Conservation (phyloP, 1,140 invertebrate species). For the Whitmania pigra region DNA sequence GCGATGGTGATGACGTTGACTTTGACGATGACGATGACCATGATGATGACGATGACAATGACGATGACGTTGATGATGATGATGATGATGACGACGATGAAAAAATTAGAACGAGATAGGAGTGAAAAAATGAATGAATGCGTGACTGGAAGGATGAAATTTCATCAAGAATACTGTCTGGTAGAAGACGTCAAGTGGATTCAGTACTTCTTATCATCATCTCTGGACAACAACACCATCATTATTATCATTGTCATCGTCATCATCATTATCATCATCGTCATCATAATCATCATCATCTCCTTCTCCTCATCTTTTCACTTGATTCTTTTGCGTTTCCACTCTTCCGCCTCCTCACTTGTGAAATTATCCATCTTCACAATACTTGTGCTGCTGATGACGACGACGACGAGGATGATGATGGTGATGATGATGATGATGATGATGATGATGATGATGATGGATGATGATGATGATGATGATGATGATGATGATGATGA, state of each 20-base stretch:
- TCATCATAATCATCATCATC: too few species aligned
- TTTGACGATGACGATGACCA: slow-evolving; percentile 14
- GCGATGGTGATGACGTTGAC: slow-evolving; percentile 12
- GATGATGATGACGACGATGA: background rate
- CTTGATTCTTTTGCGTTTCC: background rate
- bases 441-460: slow-evolving; percentile 10
- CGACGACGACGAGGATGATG: too few species aligned
- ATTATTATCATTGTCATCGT: slow-evolving; percentile 11
- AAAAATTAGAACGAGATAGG: background rate
- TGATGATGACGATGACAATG: slow-evolving; percentile 17
- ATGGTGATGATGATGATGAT: slow-evolving; percentile 1
- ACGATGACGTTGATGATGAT: slow-evolving; percentile 19
- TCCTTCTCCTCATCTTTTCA: background rate
- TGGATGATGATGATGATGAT: too few species aligned
- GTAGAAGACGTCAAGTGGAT: too few species aligned
- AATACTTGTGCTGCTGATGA: too few species aligned
- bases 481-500: slow-evolving; percentile 3
- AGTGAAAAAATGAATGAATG: slow-evolving; percentile 14
- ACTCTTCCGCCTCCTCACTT: background rate
- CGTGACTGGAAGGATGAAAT: too few species aligned
- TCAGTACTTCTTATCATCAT: background rate
- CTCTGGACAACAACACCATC: slow-evolving; percentile 5
- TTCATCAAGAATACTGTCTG: too few species aligned
- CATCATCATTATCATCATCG: slow-evolving; percentile 11
- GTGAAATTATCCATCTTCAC: background rate